phyloP scores from a whole-genome alignment of 2,797 vertebrate genomes.

The Avahi laniger region DNA sequence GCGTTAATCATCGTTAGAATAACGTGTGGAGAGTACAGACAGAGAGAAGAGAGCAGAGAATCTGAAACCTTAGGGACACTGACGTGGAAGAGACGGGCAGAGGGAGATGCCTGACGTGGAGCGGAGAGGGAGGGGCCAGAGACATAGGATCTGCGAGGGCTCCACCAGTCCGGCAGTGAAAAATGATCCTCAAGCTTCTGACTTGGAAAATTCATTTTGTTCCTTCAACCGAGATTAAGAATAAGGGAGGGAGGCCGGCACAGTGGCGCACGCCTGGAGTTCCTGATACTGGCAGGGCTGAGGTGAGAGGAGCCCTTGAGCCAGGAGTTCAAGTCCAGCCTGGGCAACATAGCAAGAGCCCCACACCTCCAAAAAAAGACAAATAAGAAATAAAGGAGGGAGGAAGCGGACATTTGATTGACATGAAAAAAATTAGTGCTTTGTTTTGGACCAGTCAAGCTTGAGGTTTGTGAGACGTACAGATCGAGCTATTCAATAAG shows the following conservation, averaged over 20 bases:
- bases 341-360: too few relatives aligned
- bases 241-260: not conserved
- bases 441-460: not conserved
- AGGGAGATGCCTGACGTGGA: not conserved
- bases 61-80: not conserved
- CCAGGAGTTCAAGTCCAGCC: too few relatives aligned
- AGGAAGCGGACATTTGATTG: not conserved
- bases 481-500: not conserved
- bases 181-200: not conserved
- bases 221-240: not conserved
- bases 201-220: not conserved
- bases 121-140: not conserved
- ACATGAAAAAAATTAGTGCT: not conserved
- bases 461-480: not conserved
- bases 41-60: not conserved
- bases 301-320: too few relatives aligned
- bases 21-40: not conserved
- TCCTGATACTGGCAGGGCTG: too few relatives aligned
- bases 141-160: not conserved
- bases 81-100: not conserved
- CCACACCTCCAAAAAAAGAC: too few relatives aligned
- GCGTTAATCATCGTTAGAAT: not conserved
- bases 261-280: too few relatives aligned
- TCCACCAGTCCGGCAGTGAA: not conserved
- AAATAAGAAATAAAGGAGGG: too few relatives aligned